These are phyloP conservation scores for Rattus rattus DNA, from an alignment of 2,113 vertebrate genomes.

Conservation along the genomic window DNA sequence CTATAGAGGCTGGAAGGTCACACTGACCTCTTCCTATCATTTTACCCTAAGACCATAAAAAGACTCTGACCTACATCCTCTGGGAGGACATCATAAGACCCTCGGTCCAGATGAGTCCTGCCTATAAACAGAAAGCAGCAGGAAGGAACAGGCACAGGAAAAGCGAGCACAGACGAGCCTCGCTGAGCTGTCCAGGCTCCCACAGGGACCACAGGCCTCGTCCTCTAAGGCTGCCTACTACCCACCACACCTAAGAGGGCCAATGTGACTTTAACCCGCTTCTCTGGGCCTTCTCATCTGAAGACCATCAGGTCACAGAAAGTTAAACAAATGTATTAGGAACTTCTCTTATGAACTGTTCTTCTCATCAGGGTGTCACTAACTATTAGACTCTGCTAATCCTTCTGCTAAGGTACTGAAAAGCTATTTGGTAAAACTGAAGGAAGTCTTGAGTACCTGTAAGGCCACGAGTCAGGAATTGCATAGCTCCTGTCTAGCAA, in stretches of 20 bases:
- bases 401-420: slow-evolving; percentile 21
- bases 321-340: background rate
- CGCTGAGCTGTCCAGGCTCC: background rate
- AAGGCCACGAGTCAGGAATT: background rate
- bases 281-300: background rate
- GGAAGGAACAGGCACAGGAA: background rate
- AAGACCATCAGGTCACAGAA: background rate
- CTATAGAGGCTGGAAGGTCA: background rate
- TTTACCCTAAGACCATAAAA: background rate
- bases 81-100: background rate
- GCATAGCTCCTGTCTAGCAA: background rate
- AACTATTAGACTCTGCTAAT: slow-evolving; percentile 15
- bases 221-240: background rate
- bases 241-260: background rate
- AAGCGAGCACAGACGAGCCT: background rate
- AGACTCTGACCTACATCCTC: background rate
- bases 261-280: background rate
- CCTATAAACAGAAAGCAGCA: background rate
- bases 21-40: background rate
- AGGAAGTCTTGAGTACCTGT: background rate
- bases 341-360: background rate
- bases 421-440: slow-evolving; percentile 42
- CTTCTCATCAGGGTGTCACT: background rate
- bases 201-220: background rate
- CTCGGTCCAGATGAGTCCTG: background rate